Evolutionary conservation across 2,888 invertebrate genomes (phyloP).

Genomic region (Agapostemon virescens): DNA sequence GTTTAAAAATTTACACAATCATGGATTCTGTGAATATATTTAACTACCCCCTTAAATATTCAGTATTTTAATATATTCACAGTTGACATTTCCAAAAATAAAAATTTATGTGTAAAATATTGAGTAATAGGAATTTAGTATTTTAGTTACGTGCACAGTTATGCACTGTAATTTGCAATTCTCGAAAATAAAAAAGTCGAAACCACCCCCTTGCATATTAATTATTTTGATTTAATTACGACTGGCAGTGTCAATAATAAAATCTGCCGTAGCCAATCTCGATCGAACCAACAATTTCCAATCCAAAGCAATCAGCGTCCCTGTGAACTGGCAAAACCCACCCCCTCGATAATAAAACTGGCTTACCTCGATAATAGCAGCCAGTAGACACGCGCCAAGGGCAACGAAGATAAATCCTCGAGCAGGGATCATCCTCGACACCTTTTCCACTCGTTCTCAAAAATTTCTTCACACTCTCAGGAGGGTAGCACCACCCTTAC

Average conservation of each 20-base stretch:
- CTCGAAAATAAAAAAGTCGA: fast-evolving
- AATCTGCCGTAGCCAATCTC: not conserved
- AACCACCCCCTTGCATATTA: not conserved
- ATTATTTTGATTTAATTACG: not conserved
- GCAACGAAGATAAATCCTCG: constrained; percentile 54
- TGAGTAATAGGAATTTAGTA: no score
- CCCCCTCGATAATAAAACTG: not conserved
- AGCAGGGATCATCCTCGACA: constrained; percentile 50
- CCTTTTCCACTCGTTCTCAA: constrained; percentile 19
- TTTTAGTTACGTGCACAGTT: no score
- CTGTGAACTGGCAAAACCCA: not conserved
- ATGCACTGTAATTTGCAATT: no score
- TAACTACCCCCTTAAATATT: no score
- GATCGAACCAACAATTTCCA: not conserved
- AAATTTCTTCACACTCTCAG: constrained; percentile 15
- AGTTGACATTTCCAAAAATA: no score
- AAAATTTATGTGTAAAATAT: no score
- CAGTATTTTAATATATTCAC: no score
- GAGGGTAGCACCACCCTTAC: constrained; percentile 26
- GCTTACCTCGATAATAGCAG: constrained; percentile 58
- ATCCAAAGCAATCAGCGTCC: not conserved
- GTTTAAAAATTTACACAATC: no score
- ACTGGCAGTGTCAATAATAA: not conserved
- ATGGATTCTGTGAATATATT: no score
- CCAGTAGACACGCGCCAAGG: constrained; percentile 48